A percentile compares a stretch with the other conserved stretches of the same genome.
Evolutionary conservation across 2,888 invertebrate species (phyloP).

Genomic region (Yponomeuta sedellus): DNA sequence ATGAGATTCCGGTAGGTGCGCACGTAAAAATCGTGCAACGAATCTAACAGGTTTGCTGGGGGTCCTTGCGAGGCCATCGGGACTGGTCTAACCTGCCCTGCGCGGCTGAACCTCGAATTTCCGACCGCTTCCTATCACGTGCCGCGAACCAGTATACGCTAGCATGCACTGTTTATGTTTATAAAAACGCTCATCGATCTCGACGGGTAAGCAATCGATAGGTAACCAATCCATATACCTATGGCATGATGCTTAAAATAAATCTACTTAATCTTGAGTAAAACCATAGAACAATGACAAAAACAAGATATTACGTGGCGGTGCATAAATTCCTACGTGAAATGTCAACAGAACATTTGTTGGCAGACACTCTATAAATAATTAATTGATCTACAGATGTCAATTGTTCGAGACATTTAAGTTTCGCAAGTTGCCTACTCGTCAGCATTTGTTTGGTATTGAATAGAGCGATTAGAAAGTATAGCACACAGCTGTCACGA

Average conservation of each 20-base stretch:
- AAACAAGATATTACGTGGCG: conserved; percentile 7
- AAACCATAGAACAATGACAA: not conserved
- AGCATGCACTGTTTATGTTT: conserved; percentile 14
- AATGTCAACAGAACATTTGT: conserved; percentile 35
- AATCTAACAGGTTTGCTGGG: conserved; percentile 76
- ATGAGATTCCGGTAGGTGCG: conserved; percentile 76
- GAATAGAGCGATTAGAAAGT: conserved; percentile 71
- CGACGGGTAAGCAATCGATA: no score
- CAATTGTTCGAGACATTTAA: conserved; percentile 57
- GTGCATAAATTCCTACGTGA: conserved; percentile 20
- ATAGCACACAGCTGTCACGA: conserved; percentile 68
- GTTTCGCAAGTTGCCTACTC: conserved; percentile 63
- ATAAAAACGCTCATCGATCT: not conserved
- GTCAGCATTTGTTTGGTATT: conserved; percentile 58
- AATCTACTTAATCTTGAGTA: not conserved
- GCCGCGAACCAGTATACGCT: conserved; percentile 30
- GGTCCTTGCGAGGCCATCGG: conserved; percentile 75
- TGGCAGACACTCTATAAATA: conserved; percentile 48
- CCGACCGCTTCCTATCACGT: conserved; percentile 67
- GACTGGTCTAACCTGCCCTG: conserved; percentile 77
- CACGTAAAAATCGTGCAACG: conserved; percentile 77
- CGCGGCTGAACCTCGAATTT: conserved; percentile 70
- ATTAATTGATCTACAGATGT: conserved; percentile 58
- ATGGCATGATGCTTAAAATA: not conserved
- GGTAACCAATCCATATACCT: not conserved